Base-by-base conservation (phyloP, 2,113 vertebrate species). In the Lampris incognitus region DNA sequence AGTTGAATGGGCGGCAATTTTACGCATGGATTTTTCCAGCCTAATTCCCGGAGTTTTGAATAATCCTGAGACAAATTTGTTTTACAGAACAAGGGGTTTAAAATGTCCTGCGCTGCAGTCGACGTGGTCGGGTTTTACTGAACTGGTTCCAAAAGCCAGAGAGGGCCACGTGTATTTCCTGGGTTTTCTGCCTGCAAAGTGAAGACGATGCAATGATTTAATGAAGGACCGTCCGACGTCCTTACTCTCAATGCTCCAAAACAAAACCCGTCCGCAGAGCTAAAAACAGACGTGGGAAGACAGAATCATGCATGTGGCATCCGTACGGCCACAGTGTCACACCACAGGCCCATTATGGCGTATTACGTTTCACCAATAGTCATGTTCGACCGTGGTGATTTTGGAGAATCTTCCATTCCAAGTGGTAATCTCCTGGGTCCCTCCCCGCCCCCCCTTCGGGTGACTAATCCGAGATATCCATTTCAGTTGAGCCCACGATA, bases 1-100 rank as follows among this genome's bases (percentile, higher is more conserved):
- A 89, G 84, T 91, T 82, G 90, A 92, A 92, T 92, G 91, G 84
- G 84, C 85, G 78, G 89, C 89, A 92, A 94, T 92, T 92, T 91
- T 87, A 88, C 87, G 89, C 90, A 88, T 93, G 87, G 86, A 89
- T 87, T 88, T 92, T 86, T 87, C 73, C 88, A 83, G 87, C 85
- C 66, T 85, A 88, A 89, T 90, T 92, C 90, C 80, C 64, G 39
- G 66, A 79, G 85, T 84, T 90, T 92, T 89, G 68, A 88, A 90
- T 92, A 92, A 90, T 91, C 90, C 85, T 36, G 68, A 82, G 84
- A 72, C n/a, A 1, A 90, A 91, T 91, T 91, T 86, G 87, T 89
- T 91, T 86, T 83, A 93, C 85, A 85, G 88, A 88, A 87, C 82
- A 87, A 86, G 80, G 70, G 70, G 79, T 84, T 91, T 90, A 77